Evolutionary conservation across 1,140 invertebrate genomes (phyloP).

Genomic region (Scaptodrosophila lebanonensis): DNA sequence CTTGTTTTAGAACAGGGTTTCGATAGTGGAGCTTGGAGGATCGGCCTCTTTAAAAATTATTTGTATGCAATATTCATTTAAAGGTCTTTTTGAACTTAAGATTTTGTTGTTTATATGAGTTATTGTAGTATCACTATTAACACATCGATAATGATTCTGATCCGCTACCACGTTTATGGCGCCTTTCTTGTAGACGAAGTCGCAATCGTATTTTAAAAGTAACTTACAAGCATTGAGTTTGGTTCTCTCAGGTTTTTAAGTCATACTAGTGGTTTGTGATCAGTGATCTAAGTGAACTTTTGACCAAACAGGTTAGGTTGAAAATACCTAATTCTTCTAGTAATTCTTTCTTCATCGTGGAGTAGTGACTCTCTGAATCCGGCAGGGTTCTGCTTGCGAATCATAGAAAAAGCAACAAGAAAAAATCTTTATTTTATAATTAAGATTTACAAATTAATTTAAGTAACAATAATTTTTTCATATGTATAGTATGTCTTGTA

Average conservation of each 20-base stretch:
- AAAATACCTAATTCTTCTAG: constrained; percentile 7
- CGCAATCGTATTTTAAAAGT: constrained; percentile 5
- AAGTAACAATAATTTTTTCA: too few species aligned
- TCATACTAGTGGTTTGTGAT: constrained; percentile 12
- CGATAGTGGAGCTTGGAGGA: not conserved
- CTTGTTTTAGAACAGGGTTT: constrained; percentile 5
- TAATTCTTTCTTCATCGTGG: constrained; percentile 17
- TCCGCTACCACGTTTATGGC: not conserved
- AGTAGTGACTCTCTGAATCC: constrained; percentile 5
- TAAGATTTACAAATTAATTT: not conserved
- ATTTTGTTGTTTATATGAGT: constrained; percentile 1
- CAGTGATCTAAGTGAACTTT: constrained; percentile 17
- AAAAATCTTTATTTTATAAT: not conserved
- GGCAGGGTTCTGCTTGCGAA: constrained; percentile 15
- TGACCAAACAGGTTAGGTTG: constrained; percentile 6
- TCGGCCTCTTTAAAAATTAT: constrained; percentile 6
- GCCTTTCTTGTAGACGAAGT: constrained; percentile 6
- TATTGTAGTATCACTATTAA: not conserved
- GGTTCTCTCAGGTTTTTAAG: constrained; percentile 13
- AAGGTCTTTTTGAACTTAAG: constrained; percentile 2
- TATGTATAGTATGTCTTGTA: too few species aligned
- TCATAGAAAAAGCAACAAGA: not conserved
- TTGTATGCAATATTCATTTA: constrained; percentile 16
- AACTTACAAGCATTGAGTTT: constrained; percentile 6
- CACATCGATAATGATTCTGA: not conserved